Percentiles rank a stretch among this genome's conserved stretches.
These are phyloP conservation scores for Urophycis tenuis DNA, from an alignment of 2,797 vertebrate species.

Conservation along the genomic window DNA sequence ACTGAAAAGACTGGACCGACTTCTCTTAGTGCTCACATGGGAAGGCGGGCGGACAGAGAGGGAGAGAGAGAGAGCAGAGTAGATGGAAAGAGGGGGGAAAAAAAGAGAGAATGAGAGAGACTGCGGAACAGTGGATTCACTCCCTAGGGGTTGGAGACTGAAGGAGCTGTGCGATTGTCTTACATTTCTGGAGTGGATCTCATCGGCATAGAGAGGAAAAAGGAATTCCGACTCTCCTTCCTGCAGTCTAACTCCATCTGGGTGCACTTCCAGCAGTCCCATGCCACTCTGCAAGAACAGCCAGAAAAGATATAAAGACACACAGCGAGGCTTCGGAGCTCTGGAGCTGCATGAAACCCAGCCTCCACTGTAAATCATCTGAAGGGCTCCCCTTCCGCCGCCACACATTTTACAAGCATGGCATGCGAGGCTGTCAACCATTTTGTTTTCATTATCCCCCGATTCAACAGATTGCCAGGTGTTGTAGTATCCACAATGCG, in stretches of 20 bases:
- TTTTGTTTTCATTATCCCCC: slow-evolving; percentile 10
- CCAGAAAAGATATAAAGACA: slow-evolving; percentile 11
- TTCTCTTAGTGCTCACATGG: slow-evolving; percentile 16
- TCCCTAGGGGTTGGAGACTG: background rate
- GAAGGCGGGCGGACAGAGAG: slow-evolving; percentile 2
- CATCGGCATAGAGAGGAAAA: slow-evolving; percentile 85
- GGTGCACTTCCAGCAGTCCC: slow-evolving; percentile 82
- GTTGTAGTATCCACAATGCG: background rate
- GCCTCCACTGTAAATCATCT: slow-evolving; percentile 2
- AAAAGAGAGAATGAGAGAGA: background rate
- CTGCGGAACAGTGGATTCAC: background rate
- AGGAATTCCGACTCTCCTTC: slow-evolving; percentile 91
- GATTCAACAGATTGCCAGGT: slow-evolving; percentile 2
- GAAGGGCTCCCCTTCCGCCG: background rate
- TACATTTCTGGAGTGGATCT: slow-evolving; percentile 92
- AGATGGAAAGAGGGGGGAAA: background rate
- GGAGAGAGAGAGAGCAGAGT: background rate
- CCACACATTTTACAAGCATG: slow-evolving; percentile 7
- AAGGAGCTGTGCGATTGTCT: slow-evolving; percentile 34
- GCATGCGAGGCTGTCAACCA: slow-evolving; percentile 1
- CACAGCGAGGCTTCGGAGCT: background rate
- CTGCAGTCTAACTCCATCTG: slow-evolving; percentile 84
- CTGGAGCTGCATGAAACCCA: background rate
- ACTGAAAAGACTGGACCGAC: slow-evolving; percentile 23
- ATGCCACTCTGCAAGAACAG: slow-evolving; percentile 79